phyloP scores from a whole-genome alignment of 2,113 vertebrate genomes.

The Gambusia affinis region DNA sequence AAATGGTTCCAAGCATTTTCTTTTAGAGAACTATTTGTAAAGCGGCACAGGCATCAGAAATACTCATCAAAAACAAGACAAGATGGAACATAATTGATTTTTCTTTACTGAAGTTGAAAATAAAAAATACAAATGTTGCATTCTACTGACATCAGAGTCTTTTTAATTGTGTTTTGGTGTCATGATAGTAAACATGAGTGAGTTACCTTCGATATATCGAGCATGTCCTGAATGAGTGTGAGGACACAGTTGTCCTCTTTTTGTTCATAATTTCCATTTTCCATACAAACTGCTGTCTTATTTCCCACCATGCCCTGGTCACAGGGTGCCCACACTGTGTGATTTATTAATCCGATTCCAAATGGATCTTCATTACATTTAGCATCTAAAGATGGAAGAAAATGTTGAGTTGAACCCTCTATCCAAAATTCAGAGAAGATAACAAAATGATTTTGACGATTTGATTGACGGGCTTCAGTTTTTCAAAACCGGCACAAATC shows the following conservation, averaged over 20 bases:
- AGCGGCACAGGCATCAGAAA: too few species aligned
- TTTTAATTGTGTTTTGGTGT: background rate
- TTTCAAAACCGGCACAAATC: background rate
- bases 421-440: background rate
- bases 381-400: fast-evolving
- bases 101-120: background rate
- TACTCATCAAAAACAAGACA: too few species aligned
- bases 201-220: conserved; percentile 37
- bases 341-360: too few species aligned
- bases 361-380: background rate
- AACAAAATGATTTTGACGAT: background rate
- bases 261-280: fast-evolving
- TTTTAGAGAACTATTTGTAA: too few species aligned
- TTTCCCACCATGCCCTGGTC: fast-evolving
- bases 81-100: too few species aligned
- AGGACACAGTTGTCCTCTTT: conserved; percentile 31
- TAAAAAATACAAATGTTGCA: background rate
- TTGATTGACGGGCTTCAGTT: background rate
- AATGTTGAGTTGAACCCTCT: background rate
- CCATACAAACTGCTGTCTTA: conserved; percentile 8
- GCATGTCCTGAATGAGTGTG: background rate
- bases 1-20: too few species aligned
- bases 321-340: fast-evolving
- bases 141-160: background rate
- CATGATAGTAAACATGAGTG: background rate